Evolutionary conservation across 2,113 vertebrate genomes (phyloP).

Genomic region (Anolis sagrei): DNA sequence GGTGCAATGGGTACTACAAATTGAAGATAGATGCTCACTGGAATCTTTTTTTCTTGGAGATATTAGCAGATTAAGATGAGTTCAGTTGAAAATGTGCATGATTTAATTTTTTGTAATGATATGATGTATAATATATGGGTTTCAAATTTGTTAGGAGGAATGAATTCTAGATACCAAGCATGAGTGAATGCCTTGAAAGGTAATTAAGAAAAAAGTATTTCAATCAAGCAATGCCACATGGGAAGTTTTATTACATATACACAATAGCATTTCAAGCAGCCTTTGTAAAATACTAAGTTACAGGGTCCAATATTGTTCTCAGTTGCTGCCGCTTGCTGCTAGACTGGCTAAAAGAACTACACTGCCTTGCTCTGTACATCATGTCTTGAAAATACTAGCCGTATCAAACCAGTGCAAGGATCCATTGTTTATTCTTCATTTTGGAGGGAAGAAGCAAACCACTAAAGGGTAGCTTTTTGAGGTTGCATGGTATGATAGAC

Average conservation of each 20-base stretch:
- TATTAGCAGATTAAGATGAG: neutral
- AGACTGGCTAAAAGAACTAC: too few relatives aligned
- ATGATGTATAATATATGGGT: neutral
- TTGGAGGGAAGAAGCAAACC: too few relatives aligned
- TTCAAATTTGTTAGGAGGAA: neutral
- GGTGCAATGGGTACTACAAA: neutral
- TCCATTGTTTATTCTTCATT: too few relatives aligned
- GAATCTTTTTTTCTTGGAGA: neutral
- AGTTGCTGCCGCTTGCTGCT: neutral
- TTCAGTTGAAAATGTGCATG: neutral
- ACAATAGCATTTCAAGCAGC: neutral
- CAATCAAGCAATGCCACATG: neutral
- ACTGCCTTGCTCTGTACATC: too few relatives aligned
- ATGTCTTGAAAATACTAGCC: too few relatives aligned
- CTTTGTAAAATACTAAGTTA: slow-evolving; percentile 5
- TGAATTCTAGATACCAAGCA: neutral
- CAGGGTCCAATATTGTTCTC: neutral
- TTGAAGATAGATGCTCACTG: neutral
- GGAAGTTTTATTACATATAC: neutral
- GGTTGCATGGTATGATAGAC: too few relatives aligned
- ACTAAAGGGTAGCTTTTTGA: too few relatives aligned
- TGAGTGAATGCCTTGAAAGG: neutral
- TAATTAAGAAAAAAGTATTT: neutral
- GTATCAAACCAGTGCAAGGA: too few relatives aligned
- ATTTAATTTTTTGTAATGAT: neutral